These are phyloP conservation scores for Eledona agricola DNA, from an alignment of 2,888 invertebrate species.

Conservation along the genomic window DNA sequence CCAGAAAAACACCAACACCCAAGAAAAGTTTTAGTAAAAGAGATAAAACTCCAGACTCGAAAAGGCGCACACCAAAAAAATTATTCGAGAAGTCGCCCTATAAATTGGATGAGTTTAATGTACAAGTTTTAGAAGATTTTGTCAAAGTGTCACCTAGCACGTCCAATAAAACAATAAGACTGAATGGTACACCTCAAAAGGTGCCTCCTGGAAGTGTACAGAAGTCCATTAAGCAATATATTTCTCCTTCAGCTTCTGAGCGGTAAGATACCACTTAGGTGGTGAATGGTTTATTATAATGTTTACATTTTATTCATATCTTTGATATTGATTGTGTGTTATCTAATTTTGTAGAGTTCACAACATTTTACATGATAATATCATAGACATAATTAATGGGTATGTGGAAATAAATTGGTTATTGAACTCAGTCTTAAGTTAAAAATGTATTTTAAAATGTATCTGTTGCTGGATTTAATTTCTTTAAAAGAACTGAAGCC, in stretches of 20 bases:
- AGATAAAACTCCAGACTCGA: conserved; percentile 12
- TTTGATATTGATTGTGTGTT: too few species aligned
- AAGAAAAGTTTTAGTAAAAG: conserved; percentile 28
- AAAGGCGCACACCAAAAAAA: conserved; percentile 47
- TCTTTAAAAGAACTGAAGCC: too few species aligned
- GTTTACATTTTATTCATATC: too few species aligned
- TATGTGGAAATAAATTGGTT: too few species aligned
- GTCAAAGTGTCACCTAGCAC: conserved; percentile 57
- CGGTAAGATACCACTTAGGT: too few species aligned
- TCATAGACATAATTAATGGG: too few species aligned
- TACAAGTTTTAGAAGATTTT: conserved; percentile 55
- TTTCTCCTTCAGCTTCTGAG: neutral
- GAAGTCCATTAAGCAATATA: neutral
- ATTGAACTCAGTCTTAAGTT: too few species aligned
- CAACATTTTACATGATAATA: too few species aligned
- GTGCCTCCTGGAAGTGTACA: neutral
- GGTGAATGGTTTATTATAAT: too few species aligned
- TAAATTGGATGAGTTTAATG: conserved; percentile 54
- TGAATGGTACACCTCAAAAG: conserved; percentile 6
- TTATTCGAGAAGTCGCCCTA: conserved; percentile 54
- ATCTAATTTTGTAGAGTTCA: too few species aligned
- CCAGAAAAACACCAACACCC: conserved; percentile 35
- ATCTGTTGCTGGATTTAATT: neutral
- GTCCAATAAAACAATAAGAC: conserved; percentile 35
- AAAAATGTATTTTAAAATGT: too few species aligned